A percentile compares a stretch with the other conserved stretches of the same genome.
Evolutionary conservation across 2,113 vertebrate species (phyloP).

Genomic region (Rhinoderma darwinii): DNA sequence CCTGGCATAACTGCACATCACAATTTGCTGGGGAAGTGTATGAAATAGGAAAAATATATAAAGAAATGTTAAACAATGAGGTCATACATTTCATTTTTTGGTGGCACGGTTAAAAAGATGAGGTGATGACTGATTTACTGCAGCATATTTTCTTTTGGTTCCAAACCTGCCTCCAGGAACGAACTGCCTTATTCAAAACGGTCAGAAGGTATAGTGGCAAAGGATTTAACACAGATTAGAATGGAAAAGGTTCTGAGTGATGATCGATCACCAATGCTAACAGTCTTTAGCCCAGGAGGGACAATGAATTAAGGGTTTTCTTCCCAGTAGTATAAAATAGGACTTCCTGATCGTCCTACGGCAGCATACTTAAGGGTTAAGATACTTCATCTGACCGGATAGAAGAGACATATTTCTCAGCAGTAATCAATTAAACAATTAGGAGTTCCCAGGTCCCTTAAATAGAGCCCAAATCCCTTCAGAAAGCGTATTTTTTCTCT

Average conservation of each 20-base stretch:
- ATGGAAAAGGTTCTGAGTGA: conserved; percentile 16
- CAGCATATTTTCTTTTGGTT: conserved; percentile 10
- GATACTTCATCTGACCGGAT: too few relatives aligned
- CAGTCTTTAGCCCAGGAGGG: not conserved
- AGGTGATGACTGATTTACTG: conserved; percentile 32
- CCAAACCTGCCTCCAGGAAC: not conserved
- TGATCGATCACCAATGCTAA: not conserved
- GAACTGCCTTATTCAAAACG: conserved; percentile 8
- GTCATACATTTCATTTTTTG: conserved; percentile 1
- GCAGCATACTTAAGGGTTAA: not conserved
- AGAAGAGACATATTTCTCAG: too few relatives aligned
- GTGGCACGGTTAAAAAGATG: conserved; percentile 9
- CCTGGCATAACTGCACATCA: too few relatives aligned
- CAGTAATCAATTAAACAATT: too few relatives aligned
- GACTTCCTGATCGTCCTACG: not conserved
- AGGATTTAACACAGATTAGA: conserved; percentile 5
- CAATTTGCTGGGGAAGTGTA: too few relatives aligned
- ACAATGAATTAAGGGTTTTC: not conserved
- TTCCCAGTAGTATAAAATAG: not conserved
- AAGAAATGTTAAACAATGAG: conserved; percentile 6
- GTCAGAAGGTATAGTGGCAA: not conserved
- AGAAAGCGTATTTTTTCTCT: too few relatives aligned
- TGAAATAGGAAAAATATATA: not conserved
- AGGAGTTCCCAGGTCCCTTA: too few relatives aligned
- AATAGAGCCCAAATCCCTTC: too few relatives aligned